Evolutionary conservation across 2,797 vertebrate species (phyloP), one percentile per base, ranked within the genome.

Genomic region (Liasis olivaceus): DNA sequence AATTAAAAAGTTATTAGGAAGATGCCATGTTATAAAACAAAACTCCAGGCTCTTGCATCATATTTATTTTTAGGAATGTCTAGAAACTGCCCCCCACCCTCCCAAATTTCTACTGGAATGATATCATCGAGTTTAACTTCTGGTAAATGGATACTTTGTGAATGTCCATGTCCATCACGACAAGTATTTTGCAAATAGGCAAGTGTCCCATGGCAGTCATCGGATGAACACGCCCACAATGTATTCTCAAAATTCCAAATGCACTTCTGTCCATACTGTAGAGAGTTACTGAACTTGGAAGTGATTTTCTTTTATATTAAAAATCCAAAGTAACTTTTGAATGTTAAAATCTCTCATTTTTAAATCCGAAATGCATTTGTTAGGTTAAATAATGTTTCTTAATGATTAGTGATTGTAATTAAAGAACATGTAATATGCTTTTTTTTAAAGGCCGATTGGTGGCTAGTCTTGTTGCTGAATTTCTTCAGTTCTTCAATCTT

Each of bases 401-500:
- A 15, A 89, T 87, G 69, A 7, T 64, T 14, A 51, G 11, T 14
- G 15, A 85, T 62, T 88, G 42, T 12, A 42, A 8, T 22, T 0
- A 0, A 91, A 22, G 91, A 26, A 3, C 5, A 22, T 66, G 85
- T 88, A 91, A 88, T 63, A 86, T 59, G 90, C 0, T 0, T 92
- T 90, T 89, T 66, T 63, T 88, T 94, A 94, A 5, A 99, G 99
- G 99, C 91, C 98, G 98, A 4, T 96, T 99, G 93, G 98, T 98
- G 54, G 98, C 98, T 58, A 97, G 98, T 96, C 98, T 99, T 26
- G 98, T 99, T 81, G 95, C 98, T 56, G 99, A 99, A 96, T 99
- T 99, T 95, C 98, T 99, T 81, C 99, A 98, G 28, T 98, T 99
- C 95, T 99, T 99, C 95, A 98, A 98, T 94, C 98, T 99, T 93